These are phyloP conservation scores for Hyla sarda DNA, from an alignment of 2,113 vertebrate species.

Conservation along the genomic window DNA sequence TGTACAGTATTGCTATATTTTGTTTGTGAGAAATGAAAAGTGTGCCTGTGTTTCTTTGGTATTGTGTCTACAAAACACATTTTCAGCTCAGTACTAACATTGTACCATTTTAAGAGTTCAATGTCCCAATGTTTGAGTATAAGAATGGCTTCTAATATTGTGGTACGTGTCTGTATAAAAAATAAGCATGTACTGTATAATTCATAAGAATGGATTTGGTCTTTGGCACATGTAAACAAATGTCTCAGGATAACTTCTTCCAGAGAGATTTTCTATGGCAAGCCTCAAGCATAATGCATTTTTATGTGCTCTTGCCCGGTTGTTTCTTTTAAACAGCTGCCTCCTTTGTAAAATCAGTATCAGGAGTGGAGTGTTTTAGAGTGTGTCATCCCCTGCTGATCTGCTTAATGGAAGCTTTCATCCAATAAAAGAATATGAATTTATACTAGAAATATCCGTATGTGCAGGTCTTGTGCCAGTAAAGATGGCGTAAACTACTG, in stretches of 20 bases:
- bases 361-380: background rate
- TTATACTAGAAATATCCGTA: background rate
- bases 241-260: background rate
- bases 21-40: too few species aligned
- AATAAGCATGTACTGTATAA: too few species aligned
- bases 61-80: too few species aligned
- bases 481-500: background rate
- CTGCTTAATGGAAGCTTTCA: background rate
- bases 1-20: too few species aligned
- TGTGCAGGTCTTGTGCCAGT: background rate
- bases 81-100: too few species aligned
- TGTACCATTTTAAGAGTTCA: too few species aligned
- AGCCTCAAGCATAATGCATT: background rate
- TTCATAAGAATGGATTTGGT: background rate
- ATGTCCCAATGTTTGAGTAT: too few species aligned
- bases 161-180: too few species aligned
- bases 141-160: too few species aligned
- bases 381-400: background rate
- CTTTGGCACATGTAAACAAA: background rate
- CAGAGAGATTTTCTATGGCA: background rate
- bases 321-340: conserved; percentile 1
- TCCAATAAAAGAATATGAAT: background rate
- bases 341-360: background rate
- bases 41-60: too few species aligned
- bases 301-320: background rate